A percentile compares a stretch with the other conserved stretches of the same genome.
Conservation (phyloP, 1,140 invertebrate species). For the Nephotettix cincticeps region DNA sequence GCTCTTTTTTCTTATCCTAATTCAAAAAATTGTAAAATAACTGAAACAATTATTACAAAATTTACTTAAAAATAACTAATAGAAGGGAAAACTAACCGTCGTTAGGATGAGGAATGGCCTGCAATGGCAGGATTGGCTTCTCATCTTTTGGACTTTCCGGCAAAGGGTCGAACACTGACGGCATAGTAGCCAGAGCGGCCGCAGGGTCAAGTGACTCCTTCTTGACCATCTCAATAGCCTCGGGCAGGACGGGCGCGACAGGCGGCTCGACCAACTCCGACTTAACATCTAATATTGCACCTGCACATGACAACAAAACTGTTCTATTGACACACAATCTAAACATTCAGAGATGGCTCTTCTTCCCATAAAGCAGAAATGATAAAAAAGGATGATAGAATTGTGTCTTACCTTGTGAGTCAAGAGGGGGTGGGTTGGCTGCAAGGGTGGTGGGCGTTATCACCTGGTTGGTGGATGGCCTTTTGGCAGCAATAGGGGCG, state of each 20-base stretch:
- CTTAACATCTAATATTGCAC: constrained; percentile 21
- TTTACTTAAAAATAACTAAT: not conserved
- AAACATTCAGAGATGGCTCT: not conserved
- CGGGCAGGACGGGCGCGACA: not conserved
- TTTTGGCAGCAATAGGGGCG: constrained; percentile 41
- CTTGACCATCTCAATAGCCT: not conserved
- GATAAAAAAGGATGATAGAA: too few species aligned
- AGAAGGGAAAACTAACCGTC: constrained; percentile 22
- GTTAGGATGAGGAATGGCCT: constrained; percentile 30
- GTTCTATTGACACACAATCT: not conserved
- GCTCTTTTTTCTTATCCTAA: too few species aligned
- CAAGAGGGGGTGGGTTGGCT: not conserved
- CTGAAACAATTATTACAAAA: too few species aligned
- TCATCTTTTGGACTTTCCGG: constrained; percentile 37
- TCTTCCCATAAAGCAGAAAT: not conserved
- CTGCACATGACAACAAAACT: constrained; percentile 12
- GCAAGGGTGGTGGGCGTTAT: not conserved
- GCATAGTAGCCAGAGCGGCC: constrained; percentile 31
- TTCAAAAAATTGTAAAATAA: too few species aligned
- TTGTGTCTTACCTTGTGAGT: too few species aligned
- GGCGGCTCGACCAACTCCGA: not conserved
- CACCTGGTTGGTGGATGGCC: constrained; percentile 22
- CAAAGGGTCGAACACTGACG: constrained; percentile 37
- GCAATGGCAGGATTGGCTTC: constrained; percentile 27
- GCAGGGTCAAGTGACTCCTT: not conserved